Conservation (phyloP, 2,797 vertebrate genomes). For the Rhabdomys pumilio region DNA sequence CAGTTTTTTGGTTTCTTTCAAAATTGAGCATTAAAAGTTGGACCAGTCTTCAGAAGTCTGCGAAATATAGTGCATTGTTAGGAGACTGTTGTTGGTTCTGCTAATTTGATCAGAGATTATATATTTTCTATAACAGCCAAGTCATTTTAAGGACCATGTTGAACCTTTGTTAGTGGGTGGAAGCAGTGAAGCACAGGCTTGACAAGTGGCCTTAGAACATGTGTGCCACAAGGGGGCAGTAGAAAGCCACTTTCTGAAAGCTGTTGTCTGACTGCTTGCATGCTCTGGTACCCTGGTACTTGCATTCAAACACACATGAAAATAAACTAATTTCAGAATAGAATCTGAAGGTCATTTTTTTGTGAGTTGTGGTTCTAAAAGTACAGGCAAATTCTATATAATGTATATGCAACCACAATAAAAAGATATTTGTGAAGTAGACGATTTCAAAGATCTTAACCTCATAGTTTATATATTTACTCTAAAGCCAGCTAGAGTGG, state of each 20-base stretch:
- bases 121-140: background rate
- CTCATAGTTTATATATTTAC: conserved; percentile 54
- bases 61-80: background rate
- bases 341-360: conserved; percentile 18
- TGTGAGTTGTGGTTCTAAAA: conserved; percentile 17
- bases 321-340: background rate
- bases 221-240: background rate
- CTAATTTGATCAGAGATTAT: conserved; percentile 53
- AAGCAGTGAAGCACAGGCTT: background rate
- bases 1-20: conserved; percentile 35
- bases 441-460: conserved; percentile 21
- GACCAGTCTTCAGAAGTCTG: background rate
- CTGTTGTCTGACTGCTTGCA: background rate
- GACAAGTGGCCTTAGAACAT: background rate
- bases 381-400: too few relatives aligned
- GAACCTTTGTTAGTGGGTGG: background rate
- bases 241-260: background rate
- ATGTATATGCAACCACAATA: too few relatives aligned
- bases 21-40: conserved; percentile 37
- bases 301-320: background rate
- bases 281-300: background rate
- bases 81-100: background rate
- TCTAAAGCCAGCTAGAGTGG: background rate
- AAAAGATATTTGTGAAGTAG: too few relatives aligned
- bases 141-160: conserved; percentile 45